Conservation (phyloP, 2,113 vertebrate species). For the Chamaetylas fuelleborni region DNA sequence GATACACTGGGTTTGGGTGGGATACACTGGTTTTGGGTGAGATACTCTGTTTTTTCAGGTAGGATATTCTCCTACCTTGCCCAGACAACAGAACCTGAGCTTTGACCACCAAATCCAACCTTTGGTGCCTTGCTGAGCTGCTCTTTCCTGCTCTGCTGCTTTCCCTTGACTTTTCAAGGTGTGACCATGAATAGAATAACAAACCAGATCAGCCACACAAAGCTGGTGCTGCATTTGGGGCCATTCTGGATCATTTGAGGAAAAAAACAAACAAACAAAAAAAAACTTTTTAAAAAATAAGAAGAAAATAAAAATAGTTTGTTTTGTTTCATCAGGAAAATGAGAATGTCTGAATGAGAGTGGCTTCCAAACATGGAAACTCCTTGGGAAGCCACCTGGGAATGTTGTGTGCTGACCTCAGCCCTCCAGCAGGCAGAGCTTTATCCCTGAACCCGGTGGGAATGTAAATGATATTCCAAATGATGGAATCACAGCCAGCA, state of each 20-base stretch:
- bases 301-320: background rate
- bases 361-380: background rate
- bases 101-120: background rate
- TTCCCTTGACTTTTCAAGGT: conserved; percentile 7
- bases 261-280: background rate
- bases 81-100: background rate
- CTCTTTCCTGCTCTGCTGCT: conserved; percentile 37
- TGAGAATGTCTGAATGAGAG: background rate
- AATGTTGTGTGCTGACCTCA: background rate
- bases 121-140: background rate
- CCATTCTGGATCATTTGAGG: background rate
- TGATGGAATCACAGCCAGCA: background rate
- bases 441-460: background rate
- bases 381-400: background rate
- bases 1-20: background rate
- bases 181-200: background rate
- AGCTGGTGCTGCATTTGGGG: background rate
- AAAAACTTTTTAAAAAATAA: background rate
- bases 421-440: background rate
- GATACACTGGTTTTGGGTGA: background rate
- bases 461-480: background rate
- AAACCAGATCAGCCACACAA: background rate
- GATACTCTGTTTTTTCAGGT: background rate
- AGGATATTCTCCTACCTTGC: background rate
- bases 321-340: background rate